These are phyloP conservation scores for Ennomos fuscantarius DNA, from an alignment of 2,888 invertebrate species.

Conservation along the genomic window DNA sequence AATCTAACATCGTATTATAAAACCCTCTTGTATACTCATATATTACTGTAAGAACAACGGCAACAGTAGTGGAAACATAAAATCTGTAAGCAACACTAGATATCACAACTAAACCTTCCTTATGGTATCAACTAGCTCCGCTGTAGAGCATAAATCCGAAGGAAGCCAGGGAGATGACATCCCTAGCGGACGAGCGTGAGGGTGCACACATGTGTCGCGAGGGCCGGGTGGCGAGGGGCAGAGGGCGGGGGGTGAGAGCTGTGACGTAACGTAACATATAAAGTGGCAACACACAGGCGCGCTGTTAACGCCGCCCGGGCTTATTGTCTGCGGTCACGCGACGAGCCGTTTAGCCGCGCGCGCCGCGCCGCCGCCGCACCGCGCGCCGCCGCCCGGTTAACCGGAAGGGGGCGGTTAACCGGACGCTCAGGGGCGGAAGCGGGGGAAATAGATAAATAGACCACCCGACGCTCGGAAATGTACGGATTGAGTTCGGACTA, in stretches of 20 bases:
- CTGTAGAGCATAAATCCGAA: slow-evolving; percentile 35
- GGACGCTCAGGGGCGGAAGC: slow-evolving; percentile 84
- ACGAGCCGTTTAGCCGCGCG: slow-evolving; percentile 85
- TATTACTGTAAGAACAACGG: slow-evolving; percentile 3
- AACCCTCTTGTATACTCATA: neutral
- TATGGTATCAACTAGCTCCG: slow-evolving; percentile 21
- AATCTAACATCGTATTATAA: too few relatives aligned
- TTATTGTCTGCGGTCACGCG: slow-evolving; percentile 86
- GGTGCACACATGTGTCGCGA: slow-evolving; percentile 43
- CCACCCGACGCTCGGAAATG: slow-evolving; percentile 84
- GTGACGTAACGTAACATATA: slow-evolving; percentile 82
- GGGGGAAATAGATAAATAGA: slow-evolving; percentile 86
- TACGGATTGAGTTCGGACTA: slow-evolving; percentile 84
- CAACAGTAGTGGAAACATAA: slow-evolving; percentile 5
- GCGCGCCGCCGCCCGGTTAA: slow-evolving; percentile 80
- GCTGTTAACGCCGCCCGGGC: slow-evolving; percentile 84
- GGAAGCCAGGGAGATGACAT: slow-evolving; percentile 35
- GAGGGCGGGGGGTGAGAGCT: slow-evolving; percentile 45
- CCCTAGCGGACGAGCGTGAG: slow-evolving; percentile 30
- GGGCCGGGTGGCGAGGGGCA: slow-evolving; percentile 40
- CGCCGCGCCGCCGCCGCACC: slow-evolving; percentile 74
- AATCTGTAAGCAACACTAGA: slow-evolving; percentile 13
- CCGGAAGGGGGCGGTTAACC: slow-evolving; percentile 85
- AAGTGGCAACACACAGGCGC: slow-evolving; percentile 85
- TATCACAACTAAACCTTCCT: slow-evolving; percentile 20